These are phyloP conservation scores for Andrena marginata DNA, from an alignment of 2,888 invertebrate species.

Conservation along the genomic window DNA sequence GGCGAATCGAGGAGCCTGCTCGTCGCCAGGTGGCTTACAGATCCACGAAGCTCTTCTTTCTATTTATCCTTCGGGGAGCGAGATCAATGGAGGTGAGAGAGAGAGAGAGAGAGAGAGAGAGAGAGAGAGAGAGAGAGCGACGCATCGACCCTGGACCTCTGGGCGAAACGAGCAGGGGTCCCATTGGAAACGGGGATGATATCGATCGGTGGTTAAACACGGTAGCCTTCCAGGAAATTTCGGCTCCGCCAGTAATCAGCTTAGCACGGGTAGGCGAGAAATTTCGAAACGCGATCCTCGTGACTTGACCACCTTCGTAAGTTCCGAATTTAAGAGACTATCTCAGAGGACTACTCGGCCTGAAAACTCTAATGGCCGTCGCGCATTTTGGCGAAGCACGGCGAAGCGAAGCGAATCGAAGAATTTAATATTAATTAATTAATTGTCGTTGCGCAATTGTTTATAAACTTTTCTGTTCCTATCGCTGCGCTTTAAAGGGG, in stretches of 20 bases:
- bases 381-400: no score
- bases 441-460: no score
- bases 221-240: constrained; percentile 38
- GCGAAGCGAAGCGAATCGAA: no score
- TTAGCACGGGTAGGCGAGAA: constrained; percentile 11
- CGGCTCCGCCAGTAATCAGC: constrained; percentile 27
- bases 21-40: constrained; percentile 4
- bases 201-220: constrained; percentile 52
- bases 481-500: no score
- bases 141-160: neutral
- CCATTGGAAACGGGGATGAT: constrained; percentile 30
- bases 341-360: no score
- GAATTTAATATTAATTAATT: no score
- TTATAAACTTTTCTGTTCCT: no score
- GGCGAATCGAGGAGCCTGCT: constrained; percentile 23
- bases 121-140: neutral
- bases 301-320: neutral
- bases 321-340: neutral
- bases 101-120: no score
- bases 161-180: neutral
- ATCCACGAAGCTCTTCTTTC: neutral
- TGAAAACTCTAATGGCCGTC: no score
- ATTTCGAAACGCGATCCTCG: neutral
- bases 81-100: no score
- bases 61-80: neutral